Evolutionary conservation across 1,140 invertebrate species (phyloP).

Genomic region (Lordiphosa mommai): DNA sequence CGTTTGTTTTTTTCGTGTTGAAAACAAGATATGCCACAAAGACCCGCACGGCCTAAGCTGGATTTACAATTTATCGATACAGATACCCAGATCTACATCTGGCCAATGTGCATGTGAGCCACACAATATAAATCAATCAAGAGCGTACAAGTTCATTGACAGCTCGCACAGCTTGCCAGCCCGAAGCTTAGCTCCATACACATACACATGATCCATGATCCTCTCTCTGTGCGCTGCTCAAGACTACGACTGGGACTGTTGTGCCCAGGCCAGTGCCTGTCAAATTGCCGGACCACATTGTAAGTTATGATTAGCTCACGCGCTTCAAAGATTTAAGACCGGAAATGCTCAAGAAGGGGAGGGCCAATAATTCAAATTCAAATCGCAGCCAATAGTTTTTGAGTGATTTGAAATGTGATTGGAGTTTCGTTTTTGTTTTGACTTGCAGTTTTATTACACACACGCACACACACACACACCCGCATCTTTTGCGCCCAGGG

Average conservation of each 20-base stretch:
- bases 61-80: constrained; percentile 44
- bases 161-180: constrained; percentile 76
- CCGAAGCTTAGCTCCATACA: constrained; percentile 28
- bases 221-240: constrained; percentile 10
- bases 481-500: constrained; percentile 45
- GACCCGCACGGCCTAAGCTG: constrained; percentile 46
- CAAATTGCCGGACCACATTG: constrained; percentile 75
- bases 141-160: constrained; percentile 76
- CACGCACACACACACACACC: constrained; percentile 50
- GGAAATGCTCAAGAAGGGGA: constrained; percentile 48
- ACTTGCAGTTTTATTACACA: constrained; percentile 62
- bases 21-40: constrained; percentile 40
- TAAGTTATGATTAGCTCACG: constrained; percentile 78
- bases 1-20: constrained; percentile 18
- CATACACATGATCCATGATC: constrained; percentile 61
- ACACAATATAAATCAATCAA: constrained; percentile 79
- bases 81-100: constrained; percentile 23
- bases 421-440: constrained; percentile 41
- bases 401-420: constrained; percentile 75
- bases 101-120: constrained; percentile 19
- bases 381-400: constrained; percentile 59
- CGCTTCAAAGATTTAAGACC: constrained; percentile 72
- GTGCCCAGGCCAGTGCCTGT: constrained; percentile 50
- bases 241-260: constrained; percentile 11
- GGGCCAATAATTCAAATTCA: constrained; percentile 72